Evolutionary conservation across 2,797 vertebrate species (phyloP), one percentile per base, ranked within the genome.

Genomic region (Malacoctenus gilli): DNA sequence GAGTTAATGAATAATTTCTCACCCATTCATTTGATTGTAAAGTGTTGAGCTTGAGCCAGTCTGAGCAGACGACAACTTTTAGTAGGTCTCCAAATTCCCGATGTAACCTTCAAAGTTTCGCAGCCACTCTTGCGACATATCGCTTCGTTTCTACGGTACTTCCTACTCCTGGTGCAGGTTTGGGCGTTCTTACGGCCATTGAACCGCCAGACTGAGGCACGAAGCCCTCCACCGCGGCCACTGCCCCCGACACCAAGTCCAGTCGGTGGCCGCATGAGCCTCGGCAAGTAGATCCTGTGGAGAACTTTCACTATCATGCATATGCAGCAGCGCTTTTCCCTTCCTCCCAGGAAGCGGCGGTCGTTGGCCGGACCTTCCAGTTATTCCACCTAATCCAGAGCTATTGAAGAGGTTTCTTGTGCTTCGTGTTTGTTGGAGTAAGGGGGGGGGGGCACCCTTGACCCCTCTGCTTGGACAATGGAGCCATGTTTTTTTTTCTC

Each of bases 201-300:
- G 7, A 19, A 32, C 25, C 0, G 3, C 54, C 48, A 34, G 39
- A 36, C 42, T 22, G 19, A 25, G 60, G 64, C 54, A 41, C 36
- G 36, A 25, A 39, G 31, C 34, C 25, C 21, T 35, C 31, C 14
- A 46, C 49, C 49, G 44, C 37, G 22, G 36, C 56, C 36, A 46
- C 19, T 41, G 34, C 20, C 59, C 59, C 34, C 62, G 42, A 72
- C 42, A 59, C 74, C 20, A 35, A 47, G 18, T 63, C 63, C 52
- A 61, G 32, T 72, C 80, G 65, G 79, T 72, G 77, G 47, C 75
- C 80, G 72, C 55, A 83, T 80, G 76, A 79, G 61, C 5, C 56
- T n/a, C 13, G 8, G 60, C 39, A 23, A 67, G 13, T 12, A 51
- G 46, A 54, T 64, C 59, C 56, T 21, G 39, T 16, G 63, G 59